These are phyloP conservation scores for Helobdella robusta DNA, from an alignment of 2,888 invertebrate genomes.

Conservation along the genomic window DNA sequence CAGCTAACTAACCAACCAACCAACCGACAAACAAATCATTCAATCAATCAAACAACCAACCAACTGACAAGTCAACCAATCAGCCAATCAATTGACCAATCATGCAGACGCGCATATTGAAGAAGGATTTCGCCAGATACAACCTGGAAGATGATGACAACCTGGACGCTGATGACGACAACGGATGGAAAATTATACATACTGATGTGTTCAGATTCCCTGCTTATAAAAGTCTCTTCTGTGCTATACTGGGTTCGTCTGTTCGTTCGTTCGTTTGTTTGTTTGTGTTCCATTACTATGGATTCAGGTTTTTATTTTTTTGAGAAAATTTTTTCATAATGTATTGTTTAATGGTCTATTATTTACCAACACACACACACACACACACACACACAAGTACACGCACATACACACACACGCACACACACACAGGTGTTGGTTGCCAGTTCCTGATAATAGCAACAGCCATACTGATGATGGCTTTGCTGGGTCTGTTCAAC, in stretches of 20 bases:
- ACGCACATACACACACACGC: background rate
- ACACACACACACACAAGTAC: background rate
- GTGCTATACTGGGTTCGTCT: constrained; percentile 51
- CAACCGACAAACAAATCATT: too few species aligned
- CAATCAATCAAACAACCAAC: too few species aligned
- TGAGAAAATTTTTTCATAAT: background rate
- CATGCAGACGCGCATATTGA: constrained; percentile 50
- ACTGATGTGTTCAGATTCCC: constrained; percentile 54
- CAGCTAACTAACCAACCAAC: too few species aligned
- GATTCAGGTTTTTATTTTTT: too few species aligned
- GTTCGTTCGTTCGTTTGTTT: too few species aligned
- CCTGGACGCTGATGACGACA: constrained; percentile 51
- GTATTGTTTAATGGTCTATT: background rate
- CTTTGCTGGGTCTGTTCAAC: constrained; percentile 51
- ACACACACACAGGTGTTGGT: constrained; percentile 50
- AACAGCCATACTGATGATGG: constrained; percentile 52
- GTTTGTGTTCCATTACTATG: too few species aligned
- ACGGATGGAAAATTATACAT: constrained; percentile 54
- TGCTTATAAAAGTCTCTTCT: constrained; percentile 50
- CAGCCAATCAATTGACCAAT: background rate
- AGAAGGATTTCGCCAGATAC: constrained; percentile 53
- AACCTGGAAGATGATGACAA: constrained; percentile 51
- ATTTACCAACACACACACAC: background rate
- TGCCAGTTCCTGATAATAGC: constrained; percentile 51
- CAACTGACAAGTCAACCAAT: too few species aligned